Evolutionary conservation across 2,888 invertebrate genomes (phyloP).

Genomic region (Oligia strigilis): DNA sequence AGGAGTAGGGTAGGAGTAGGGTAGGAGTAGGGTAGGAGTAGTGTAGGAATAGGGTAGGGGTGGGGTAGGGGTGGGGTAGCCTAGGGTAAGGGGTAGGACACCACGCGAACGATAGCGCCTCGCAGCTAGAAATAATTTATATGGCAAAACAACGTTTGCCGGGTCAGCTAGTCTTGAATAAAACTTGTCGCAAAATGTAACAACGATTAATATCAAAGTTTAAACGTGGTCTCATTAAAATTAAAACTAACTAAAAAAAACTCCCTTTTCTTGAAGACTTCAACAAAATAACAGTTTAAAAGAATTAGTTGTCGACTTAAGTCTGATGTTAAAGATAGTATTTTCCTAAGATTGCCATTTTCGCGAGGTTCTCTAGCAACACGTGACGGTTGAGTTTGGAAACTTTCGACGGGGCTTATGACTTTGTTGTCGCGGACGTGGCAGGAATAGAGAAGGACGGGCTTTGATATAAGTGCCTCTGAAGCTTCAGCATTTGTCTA

Average conservation of each 20-base stretch:
- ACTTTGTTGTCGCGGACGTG: constrained; percentile 68
- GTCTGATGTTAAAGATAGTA: constrained; percentile 49
- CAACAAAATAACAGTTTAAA: constrained; percentile 33
- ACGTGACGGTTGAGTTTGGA: constrained; percentile 55
- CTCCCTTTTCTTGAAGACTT: neutral
- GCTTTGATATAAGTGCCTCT: constrained; percentile 50
- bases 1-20: no score
- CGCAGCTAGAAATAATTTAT: no score
- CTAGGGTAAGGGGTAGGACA: no score
- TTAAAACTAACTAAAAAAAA: constrained; percentile 19
- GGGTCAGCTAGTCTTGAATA: neutral
- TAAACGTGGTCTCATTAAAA: neutral
- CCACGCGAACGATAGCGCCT: no score
- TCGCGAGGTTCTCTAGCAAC: constrained; percentile 46
- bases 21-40: no score
- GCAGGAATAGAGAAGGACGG: constrained; percentile 53
- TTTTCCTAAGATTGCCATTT: constrained; percentile 61
- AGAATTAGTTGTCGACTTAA: constrained; percentile 41
- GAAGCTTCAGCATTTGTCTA: constrained; percentile 57
- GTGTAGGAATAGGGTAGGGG: no score
- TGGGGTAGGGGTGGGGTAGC: no score
- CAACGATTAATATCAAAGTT: neutral
- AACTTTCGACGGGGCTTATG: constrained; percentile 71
- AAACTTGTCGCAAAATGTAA: neutral
- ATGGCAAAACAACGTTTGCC: no score